A percentile compares a stretch with the other conserved stretches of the same genome.
These are phyloP conservation scores for Anoplopoma fimbria DNA, from an alignment of 2,113 vertebrate species.

Conservation along the genomic window DNA sequence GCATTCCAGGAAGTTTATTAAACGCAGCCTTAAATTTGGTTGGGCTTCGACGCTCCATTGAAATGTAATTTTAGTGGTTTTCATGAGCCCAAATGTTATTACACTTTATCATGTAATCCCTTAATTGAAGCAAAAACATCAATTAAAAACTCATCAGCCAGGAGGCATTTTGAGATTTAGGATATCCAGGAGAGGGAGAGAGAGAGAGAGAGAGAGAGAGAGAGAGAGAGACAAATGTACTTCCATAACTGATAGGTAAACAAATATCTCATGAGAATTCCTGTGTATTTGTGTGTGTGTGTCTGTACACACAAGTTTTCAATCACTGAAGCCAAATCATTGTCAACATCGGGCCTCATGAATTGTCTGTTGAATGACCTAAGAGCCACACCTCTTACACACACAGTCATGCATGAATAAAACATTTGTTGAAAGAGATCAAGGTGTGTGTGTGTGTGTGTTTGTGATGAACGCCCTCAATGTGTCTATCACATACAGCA, in stretches of 20 bases:
- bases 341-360: slow-evolving; percentile 4
- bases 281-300: neutral
- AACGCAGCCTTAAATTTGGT: slow-evolving; percentile 7
- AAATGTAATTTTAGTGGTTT: slow-evolving; percentile 19
- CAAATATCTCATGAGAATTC: slow-evolving; percentile 22
- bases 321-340: slow-evolving; percentile 16
- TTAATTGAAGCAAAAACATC: neutral
- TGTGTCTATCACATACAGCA: neutral
- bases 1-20: slow-evolving; percentile 13
- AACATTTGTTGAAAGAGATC: slow-evolving; percentile 43
- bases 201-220: neutral
- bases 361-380: slow-evolving; percentile 39
- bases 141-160: slow-evolving; percentile 22
- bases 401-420: slow-evolving; percentile 37
- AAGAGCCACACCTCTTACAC: slow-evolving; percentile 57
- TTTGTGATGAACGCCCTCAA: slow-evolving; percentile 33
- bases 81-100: neutral
- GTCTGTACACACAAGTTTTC: neutral
- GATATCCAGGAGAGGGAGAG: neutral
- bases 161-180: slow-evolving; percentile 1
- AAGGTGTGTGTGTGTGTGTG: slow-evolving; percentile 50
- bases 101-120: slow-evolving; percentile 12
- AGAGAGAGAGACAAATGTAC: slow-evolving; percentile 2
- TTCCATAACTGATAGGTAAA: slow-evolving; percentile 7
- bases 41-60: neutral